Percentiles rank a stretch among this genome's conserved stretches.
These are phyloP conservation scores for Acanthosoma haemorrhoidale DNA, from an alignment of 2,888 invertebrate genomes.

Conservation along the genomic window DNA sequence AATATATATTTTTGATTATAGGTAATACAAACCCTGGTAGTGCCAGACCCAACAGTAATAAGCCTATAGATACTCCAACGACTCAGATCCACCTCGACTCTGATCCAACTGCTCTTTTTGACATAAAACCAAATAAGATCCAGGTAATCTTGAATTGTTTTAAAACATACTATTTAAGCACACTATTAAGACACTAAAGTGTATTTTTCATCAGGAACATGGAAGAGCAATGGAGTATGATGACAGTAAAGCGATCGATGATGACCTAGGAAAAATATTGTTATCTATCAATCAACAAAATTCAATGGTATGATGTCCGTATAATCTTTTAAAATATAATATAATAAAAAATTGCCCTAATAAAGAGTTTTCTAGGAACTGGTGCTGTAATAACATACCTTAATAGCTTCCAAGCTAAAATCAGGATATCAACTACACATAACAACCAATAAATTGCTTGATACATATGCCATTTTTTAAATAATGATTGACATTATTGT, in stretches of 20 bases:
- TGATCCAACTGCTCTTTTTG: slow-evolving; percentile 61
- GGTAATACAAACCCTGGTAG: slow-evolving; percentile 33
- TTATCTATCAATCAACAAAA: slow-evolving; percentile 91
- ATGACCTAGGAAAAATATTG: slow-evolving; percentile 82
- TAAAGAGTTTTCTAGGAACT: background rate
- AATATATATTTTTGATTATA: slow-evolving; percentile 10
- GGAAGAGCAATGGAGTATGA: slow-evolving; percentile 65
- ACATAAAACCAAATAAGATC: slow-evolving; percentile 56
- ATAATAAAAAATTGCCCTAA: background rate
- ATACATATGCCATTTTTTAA: too few relatives aligned
- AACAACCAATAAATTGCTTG: too few relatives aligned
- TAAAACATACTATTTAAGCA: background rate
- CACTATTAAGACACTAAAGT: background rate
- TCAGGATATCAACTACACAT: too few relatives aligned
- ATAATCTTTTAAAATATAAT: background rate
- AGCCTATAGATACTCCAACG: slow-evolving; percentile 42
- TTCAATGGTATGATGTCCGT: slow-evolving; percentile 55
- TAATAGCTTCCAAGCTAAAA: background rate
- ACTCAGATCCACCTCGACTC: slow-evolving; percentile 59
- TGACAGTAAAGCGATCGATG: slow-evolving; percentile 80
- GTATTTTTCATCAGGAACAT: slow-evolving; percentile 51
- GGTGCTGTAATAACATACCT: too few relatives aligned
- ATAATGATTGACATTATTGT: too few relatives aligned
- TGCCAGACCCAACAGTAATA: slow-evolving; percentile 42
- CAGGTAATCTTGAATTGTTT: slow-evolving; percentile 27